Percentiles rank a stretch among this genome's conserved stretches.
These are phyloP conservation scores for Brachionus plicatilis DNA, from an alignment of 1,140 invertebrate genomes.

Conservation along the genomic window DNA sequence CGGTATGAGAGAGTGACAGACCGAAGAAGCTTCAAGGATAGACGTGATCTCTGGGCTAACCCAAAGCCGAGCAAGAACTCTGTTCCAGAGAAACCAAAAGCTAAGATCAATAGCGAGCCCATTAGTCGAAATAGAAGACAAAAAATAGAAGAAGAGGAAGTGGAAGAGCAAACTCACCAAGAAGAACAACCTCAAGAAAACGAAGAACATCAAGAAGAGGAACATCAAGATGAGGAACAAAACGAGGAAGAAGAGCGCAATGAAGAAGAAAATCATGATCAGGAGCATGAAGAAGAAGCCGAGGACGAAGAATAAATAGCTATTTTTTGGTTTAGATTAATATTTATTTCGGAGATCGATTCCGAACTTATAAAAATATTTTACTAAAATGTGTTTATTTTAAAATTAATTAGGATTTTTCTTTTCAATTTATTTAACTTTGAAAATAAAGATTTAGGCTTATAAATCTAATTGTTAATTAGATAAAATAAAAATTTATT, in stretches of 20 bases:
- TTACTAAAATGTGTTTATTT: not conserved
- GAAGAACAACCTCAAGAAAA: not conserved
- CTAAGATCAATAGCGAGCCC: not conserved
- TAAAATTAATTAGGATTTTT: conserved; percentile 7
- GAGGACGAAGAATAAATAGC: conserved; percentile 18
- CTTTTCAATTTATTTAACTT: conserved; percentile 13
- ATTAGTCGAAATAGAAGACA: not conserved
- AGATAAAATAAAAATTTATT: too few species aligned
- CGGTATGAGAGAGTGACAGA: conserved; percentile 42
- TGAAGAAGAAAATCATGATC: not conserved
- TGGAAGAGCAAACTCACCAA: not conserved
- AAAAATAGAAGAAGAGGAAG: conserved; percentile 19
- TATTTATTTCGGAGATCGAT: not conserved
- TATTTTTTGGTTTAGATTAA: not conserved
- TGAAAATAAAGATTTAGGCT: conserved; percentile 2
- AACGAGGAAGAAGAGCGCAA: not conserved
- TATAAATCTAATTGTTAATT: not conserved
- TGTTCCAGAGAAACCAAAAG: conserved; percentile 38
- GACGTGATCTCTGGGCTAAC: not conserved
- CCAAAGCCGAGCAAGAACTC: not conserved
- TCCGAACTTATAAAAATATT: not conserved
- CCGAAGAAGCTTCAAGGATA: conserved; percentile 38
- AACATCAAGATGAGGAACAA: not conserved
- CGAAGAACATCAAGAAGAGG: not conserved
- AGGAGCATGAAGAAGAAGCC: not conserved